Conservation (phyloP, 1,140 invertebrate species). For the Aplysia californica region DNA sequence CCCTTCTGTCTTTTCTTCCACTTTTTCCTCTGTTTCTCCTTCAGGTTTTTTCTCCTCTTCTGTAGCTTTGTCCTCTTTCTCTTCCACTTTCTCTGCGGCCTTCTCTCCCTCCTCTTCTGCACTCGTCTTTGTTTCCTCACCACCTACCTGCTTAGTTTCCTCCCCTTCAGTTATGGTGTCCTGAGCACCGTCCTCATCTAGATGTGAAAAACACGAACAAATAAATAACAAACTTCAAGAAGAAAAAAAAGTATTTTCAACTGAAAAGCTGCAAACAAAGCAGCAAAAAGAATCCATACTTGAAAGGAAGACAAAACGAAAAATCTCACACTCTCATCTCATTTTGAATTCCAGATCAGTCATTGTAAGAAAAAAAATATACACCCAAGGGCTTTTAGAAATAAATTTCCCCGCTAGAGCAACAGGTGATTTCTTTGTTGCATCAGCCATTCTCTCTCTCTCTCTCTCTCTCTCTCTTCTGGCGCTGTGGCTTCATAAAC, state of each 20-base stretch:
- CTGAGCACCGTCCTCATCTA: too few relatives aligned
- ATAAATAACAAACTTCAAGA: not conserved
- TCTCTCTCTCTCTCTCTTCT: too few relatives aligned
- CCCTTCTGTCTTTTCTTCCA: slow-evolving; percentile 27
- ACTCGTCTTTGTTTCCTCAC: not conserved
- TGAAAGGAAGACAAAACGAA: not conserved
- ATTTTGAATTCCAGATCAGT: too few relatives aligned
- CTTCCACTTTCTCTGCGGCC: not conserved
- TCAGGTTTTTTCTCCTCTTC: not conserved
- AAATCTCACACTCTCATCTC: too few relatives aligned
- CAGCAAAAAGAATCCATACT: not conserved
- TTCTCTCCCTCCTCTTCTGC: not conserved
- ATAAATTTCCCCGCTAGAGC: too few relatives aligned
- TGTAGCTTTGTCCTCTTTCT: not conserved
- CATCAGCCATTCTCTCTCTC: too few relatives aligned
- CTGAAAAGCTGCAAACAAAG: not conserved
- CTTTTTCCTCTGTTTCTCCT: slow-evolving; percentile 20
- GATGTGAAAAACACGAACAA: not conserved
- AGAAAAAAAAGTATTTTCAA: not conserved
- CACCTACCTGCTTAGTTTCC: not conserved
- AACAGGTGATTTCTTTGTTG: too few relatives aligned
- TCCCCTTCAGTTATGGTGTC: not conserved
- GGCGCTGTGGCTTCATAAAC: too few relatives aligned
- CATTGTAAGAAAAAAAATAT: too few relatives aligned
- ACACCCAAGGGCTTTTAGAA: too few relatives aligned